Base-by-base conservation (phyloP, 92 coral and sea anemone species). In the Palythoa heliodiscus region DNA sequence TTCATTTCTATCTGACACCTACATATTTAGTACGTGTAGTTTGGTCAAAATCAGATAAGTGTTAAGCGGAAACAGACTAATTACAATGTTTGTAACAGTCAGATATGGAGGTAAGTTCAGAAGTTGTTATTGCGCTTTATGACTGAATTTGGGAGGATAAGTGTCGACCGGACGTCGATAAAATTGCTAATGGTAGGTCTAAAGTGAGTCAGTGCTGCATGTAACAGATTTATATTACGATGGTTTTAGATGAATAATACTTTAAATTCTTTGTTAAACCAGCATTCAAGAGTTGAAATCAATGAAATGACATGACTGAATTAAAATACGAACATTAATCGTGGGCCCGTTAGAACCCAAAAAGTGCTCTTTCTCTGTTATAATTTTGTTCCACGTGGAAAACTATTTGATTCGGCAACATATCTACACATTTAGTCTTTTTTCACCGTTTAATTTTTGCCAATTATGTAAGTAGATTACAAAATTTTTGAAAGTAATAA, bases 71-170 rank as follows among this genome's bases (percentile, higher is more conserved):
- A 55, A 37, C 55, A 55, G 11, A 77, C 13, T 29, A 29, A 9
- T 15, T 17, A 22, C 25, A 47, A 58, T 95, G 98, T 95, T 95
- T 83, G 88, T 95, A 40, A 95, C 95, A 17, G 98, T 95, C 11
- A 85, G 90, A 3, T 93, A 91, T 84, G 98, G 94, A 93, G 98
- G 98, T 95, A 73, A 76, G 98, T 12, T 10, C 5, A 11, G 13
- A 11, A 29, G 38, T 22, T 72, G 10, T 47, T 25, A 72, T 57
- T 73, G 15, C 24, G 84, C 64, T 10, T 16, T 55, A 15, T 48
- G 64, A 53, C 38, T 64, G 20, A 60, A 78, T 57, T 35, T 78
- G 20, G 7, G 7, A 69, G 5, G 39, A 50, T 64, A 66, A 22
- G 58, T 48, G 11, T 37, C 8, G 11, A 64, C 40, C 74, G 74